A percentile compares a stretch with the other conserved stretches of the same genome.
These are phyloP conservation scores for Sinodicranocentrus sp. DNA, from an alignment of 2,888 invertebrate genomes.

Conservation along the genomic window DNA sequence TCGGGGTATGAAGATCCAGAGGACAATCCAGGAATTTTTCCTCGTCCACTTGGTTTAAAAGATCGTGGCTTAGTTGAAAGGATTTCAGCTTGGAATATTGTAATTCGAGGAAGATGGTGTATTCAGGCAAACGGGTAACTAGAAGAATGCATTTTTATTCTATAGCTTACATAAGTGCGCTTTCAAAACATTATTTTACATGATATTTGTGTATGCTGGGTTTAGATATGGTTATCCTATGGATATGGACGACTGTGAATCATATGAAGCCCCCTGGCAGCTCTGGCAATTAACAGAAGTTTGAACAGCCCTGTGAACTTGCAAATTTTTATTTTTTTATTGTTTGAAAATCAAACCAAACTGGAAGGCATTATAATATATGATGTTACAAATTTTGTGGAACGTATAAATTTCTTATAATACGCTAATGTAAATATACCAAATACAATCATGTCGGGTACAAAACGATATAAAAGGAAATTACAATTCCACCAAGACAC, in stretches of 20 bases:
- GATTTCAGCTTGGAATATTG: conserved; percentile 52
- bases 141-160: background rate
- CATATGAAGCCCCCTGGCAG: conserved; percentile 60
- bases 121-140: conserved; percentile 65
- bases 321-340: too few relatives aligned
- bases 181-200: background rate
- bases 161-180: background rate
- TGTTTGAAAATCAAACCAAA: too few relatives aligned
- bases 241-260: conserved; percentile 70
- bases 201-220: conserved; percentile 30
- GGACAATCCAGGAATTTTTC: conserved; percentile 64
- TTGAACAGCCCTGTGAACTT: too few relatives aligned
- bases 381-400: too few relatives aligned
- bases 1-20: conserved; percentile 63
- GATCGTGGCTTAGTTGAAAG: conserved; percentile 14
- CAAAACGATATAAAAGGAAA: too few relatives aligned
- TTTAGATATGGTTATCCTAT: conserved; percentile 35
- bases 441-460: too few relatives aligned
- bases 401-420: too few relatives aligned
- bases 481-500: too few relatives aligned
- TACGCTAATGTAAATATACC: too few relatives aligned
- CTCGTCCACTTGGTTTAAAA: conserved; percentile 62
- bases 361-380: too few relatives aligned
- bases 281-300: conserved; percentile 56
- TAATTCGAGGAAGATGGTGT: conserved; percentile 65